Evolutionary conservation across 2,888 invertebrate genomes (phyloP), one percentile per base, ranked within the genome.

Genomic region (Pollenia angustigena): DNA sequence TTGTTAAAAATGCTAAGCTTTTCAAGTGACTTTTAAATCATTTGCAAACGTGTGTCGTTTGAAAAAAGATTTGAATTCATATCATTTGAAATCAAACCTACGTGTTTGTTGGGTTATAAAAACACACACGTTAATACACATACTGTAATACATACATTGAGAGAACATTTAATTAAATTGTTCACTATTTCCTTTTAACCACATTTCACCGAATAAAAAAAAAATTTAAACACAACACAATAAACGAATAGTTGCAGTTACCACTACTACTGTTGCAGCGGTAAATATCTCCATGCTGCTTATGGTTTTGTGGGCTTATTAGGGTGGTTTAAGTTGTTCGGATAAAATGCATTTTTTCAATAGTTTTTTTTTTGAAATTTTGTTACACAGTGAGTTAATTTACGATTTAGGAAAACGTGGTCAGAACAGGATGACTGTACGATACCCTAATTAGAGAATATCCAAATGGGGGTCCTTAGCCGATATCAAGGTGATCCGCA

Each of bases 131-230:
- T 48, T 16, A n/a, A 42, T n/a, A 58, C 8, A 56, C 56, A 56
- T 9, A 52, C 56, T 46, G 10, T 7, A 23, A 40, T 16, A 60
- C 48, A 58, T 52, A 60, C 48, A 58, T 52, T 64, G n/a, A 18
- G 50, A 75, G 56, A 86, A 79, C 74, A 74, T 86, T 86, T 86
- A 86, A 86, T 86, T 86, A 82, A 86, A 86, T 82, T 86, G 79
- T 86, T 80, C 79, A 75, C 74, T 82, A 69, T 82, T 86, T 86
- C 79, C 79, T 75, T 75, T 69, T 32, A 69, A 82, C 85, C 85
- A 50, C 85, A 86, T 68, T 76, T 62, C 79, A 82, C 56, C 56
- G 32, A 79, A 76, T 60, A 58, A 76, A 32, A 46, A 50, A 48
- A 62, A n/a, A 52, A n/a, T n/a, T 7, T 42, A 7, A 52, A 60